Evolutionary conservation across 2,888 invertebrate genomes (phyloP), one percentile per base, ranked within the genome.

Genomic region (Ophion ellenae): DNA sequence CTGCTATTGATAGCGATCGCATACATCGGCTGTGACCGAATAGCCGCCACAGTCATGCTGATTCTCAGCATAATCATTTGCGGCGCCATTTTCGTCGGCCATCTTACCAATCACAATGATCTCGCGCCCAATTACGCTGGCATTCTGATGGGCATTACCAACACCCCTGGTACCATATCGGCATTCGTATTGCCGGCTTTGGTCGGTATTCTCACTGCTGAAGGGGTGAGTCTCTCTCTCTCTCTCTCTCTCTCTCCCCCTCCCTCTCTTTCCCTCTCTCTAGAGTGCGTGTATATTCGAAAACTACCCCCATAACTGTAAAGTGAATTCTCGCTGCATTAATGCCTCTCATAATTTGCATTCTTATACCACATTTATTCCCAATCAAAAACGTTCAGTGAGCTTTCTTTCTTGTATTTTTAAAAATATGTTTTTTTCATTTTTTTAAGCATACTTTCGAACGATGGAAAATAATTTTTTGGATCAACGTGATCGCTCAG

Each of bases 131-230:
- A 94, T 87, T 93, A 92, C 74, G 93, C 94, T 14, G 94, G 94
- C 5, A 92, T 93, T 83, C 88, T 94, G 53, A 93, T 94, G 93
- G 94, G 94, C 0, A 92, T 94, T n/a, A 93, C 94, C 14, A 94
- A 94, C 84, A 93, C 93, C 0, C 94, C 93, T 0, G 94, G 94
- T 57, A 93, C 94, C 0, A 90, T 94, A 76, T 91, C 93, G 0
- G 94, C 94, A 2, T 93, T 93, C 78, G 9, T 94, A 69, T 83
- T 93, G 45, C 94, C 94, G 3, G 90, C 90, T 2, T 76, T 94
- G 73, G 92, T 93, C 3, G 94, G 94, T 0, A 87, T 86, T 28
- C 86, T 94, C 53, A 91, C 89, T 20, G 89, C 91, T 64, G 36
- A 69, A 9, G 93, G 93, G 81, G 93, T 93, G 81, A 92, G 20